Conservation (phyloP, 1,140 invertebrate genomes). For the Saccostrea glomerata region DNA sequence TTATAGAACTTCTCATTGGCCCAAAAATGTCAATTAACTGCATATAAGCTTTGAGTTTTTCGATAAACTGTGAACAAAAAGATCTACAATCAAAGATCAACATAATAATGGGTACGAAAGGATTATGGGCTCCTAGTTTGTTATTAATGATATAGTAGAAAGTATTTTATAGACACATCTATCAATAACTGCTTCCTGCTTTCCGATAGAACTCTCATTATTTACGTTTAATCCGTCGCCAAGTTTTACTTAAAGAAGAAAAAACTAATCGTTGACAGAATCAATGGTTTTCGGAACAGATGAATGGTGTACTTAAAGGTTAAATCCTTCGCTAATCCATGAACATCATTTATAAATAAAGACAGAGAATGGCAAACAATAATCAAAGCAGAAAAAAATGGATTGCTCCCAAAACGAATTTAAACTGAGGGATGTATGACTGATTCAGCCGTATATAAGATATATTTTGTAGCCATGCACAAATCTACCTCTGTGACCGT, state of each 20-base stretch:
- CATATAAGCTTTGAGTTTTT: neutral
- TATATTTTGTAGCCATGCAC: neutral
- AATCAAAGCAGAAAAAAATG: neutral
- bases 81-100: neutral
- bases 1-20: no score
- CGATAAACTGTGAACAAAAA: neutral
- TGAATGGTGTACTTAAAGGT: slow-evolving; percentile 2
- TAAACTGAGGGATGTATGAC: neutral
- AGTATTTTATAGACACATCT: neutral
- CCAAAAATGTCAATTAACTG: no score
- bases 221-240: slow-evolving; percentile 20
- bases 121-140: neutral
- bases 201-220: slow-evolving; percentile 6
- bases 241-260: slow-evolving; percentile 6
- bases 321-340: neutral
- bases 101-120: slow-evolving; percentile 4
- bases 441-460: neutral
- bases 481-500: no score
- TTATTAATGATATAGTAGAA: slow-evolving; percentile 5
- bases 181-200: slow-evolving; percentile 9
- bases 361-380: neutral
- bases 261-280: neutral
- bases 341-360: neutral
- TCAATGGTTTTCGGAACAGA: neutral
- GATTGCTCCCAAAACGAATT: neutral